Conservation (phyloP, 37 sponge, comb jelly and placozoan genomes). For the Hormiphora californensis region DNA sequence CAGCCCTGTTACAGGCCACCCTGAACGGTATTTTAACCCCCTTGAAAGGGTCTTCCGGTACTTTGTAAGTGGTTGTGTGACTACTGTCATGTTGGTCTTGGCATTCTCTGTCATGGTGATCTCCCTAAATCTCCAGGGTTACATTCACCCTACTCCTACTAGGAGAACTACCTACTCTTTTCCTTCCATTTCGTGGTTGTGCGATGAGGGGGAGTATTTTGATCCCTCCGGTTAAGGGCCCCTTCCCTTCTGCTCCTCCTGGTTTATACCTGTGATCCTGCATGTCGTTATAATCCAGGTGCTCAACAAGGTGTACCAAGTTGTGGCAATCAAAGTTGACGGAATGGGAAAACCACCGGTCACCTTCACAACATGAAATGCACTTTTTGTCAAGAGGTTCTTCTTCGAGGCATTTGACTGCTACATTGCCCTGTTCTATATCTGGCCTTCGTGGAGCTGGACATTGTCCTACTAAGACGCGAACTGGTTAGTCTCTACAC, state of each 20-base stretch:
- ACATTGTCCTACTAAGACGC: slow-evolving; percentile 61
- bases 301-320: neutral
- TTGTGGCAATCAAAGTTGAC: neutral
- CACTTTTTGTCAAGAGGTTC: slow-evolving; percentile 72
- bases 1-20: neutral
- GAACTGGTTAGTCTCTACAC: slow-evolving; percentile 62
- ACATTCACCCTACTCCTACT: neutral
- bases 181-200: neutral
- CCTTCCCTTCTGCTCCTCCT: neutral
- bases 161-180: neutral
- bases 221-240: neutral
- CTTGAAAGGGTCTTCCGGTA: neutral
- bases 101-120: neutral
- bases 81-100: neutral
- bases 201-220: neutral
- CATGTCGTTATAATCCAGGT: neutral
- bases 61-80: neutral
- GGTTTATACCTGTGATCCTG: neutral
- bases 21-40: neutral
- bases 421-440: slow-evolving; percentile 78
- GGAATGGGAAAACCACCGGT: neutral
- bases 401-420: slow-evolving; percentile 74
- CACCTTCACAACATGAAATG: slow-evolving; percentile 43
- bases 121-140: neutral
- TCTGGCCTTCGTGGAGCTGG: slow-evolving; percentile 74